These are phyloP conservation scores for Poicephalus meyeri DNA, from an alignment of 2,113 vertebrate genomes.

Conservation along the genomic window DNA sequence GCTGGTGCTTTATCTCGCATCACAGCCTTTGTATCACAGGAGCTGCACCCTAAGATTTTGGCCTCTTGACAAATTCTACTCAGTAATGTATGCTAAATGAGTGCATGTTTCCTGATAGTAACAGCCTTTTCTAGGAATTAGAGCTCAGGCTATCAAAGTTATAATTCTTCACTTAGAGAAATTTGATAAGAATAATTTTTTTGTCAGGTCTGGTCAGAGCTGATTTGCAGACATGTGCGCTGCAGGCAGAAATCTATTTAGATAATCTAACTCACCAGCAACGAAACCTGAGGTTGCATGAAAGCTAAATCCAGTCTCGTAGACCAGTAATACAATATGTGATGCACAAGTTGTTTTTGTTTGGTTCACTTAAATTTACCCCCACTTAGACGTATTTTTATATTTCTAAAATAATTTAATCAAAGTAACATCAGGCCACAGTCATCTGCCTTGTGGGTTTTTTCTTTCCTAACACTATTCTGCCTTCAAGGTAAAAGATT, in stretches of 20 bases:
- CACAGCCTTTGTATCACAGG: not conserved
- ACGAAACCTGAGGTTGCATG: not conserved
- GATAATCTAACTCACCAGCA: not conserved
- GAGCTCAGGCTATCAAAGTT: not conserved
- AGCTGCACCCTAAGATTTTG: not conserved
- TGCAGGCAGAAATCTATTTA: not conserved
- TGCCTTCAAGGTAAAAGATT: not conserved
- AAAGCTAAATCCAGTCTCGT: not conserved
- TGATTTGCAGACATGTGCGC: not conserved
- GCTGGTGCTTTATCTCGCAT: not conserved
- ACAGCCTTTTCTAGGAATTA: conserved; percentile 47
- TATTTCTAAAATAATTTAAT: not conserved
- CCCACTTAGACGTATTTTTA: not conserved
- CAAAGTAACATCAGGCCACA: not conserved
- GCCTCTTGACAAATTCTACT: conserved; percentile 22
- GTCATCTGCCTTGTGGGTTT: not conserved
- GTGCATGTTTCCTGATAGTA: conserved; percentile 20
- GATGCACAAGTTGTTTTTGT: not conserved
- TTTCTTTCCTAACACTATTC: not conserved
- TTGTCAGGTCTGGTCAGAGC: not conserved
- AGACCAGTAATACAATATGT: not conserved
- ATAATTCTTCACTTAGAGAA: conserved; percentile 33
- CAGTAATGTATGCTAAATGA: not conserved
- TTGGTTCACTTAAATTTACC: not conserved
- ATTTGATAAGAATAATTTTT: conserved; percentile 51